Conservation (phyloP, 92 coral and sea anemone species). For the Porites lobata region DNA sequence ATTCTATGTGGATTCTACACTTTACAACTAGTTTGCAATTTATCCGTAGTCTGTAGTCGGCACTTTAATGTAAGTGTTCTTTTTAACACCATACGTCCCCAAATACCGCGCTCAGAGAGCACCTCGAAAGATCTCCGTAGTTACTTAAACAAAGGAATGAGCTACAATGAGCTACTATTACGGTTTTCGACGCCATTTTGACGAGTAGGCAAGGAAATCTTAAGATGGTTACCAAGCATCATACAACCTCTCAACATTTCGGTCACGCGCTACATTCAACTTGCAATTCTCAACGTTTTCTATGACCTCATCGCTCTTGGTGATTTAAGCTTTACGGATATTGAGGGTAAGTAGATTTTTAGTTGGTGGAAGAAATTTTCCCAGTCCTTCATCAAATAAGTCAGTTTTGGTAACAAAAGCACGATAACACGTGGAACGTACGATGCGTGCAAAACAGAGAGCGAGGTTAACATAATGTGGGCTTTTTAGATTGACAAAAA, state of each 20-base stretch:
- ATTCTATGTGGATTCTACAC: constrained; percentile 4
- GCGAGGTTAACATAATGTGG: not conserved
- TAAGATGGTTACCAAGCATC: too few species aligned
- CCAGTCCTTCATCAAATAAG: constrained; percentile 6
- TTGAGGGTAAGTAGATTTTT: too few species aligned
- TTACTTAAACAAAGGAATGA: too few species aligned
- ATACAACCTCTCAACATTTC: too few species aligned
- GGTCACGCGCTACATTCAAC: not conserved
- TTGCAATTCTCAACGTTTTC: constrained; percentile 4
- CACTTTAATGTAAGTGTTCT: constrained; percentile 2
- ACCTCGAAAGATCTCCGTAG: too few species aligned
- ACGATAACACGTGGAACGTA: constrained; percentile 8
- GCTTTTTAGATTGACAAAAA: constrained; percentile 11
- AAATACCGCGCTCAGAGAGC: too few species aligned
- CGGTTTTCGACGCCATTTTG: too few species aligned
- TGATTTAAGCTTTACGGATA: too few species aligned
- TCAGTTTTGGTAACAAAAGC: constrained; percentile 8
- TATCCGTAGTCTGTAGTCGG: constrained; percentile 2
- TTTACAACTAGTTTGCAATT: constrained; percentile 3
- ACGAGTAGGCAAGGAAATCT: too few species aligned
- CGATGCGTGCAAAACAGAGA: constrained; percentile 3
- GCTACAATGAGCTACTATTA: too few species aligned
- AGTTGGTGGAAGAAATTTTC: too few species aligned
- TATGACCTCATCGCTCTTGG: not conserved
- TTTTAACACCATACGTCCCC: not conserved